Base-by-base conservation (phyloP, 2,797 vertebrate species). In the Mormyrops boulengeri region DNA sequence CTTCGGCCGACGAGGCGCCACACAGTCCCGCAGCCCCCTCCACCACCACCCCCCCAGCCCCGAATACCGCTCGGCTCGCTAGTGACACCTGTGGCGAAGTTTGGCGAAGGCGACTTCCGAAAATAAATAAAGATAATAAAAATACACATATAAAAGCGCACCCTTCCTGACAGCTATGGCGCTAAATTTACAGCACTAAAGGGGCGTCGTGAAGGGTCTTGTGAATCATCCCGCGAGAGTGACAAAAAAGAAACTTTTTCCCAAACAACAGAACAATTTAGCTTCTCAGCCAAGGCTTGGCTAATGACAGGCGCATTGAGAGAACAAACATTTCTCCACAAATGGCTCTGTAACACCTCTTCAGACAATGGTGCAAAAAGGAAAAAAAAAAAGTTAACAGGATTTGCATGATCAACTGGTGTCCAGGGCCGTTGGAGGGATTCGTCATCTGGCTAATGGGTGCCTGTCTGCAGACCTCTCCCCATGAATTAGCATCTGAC, bases 211-310 rank as follows among this genome's bases (percentile, higher is more conserved):
- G 89, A 34, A 50, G 80, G 52, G 38, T 87, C 84, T 30, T 57
- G 85, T 26, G 22, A 50, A 87, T 41, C 62, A 55, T 53, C 77
- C 53, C 11, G 11, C 17, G 11, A 87, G 26, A 85, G 82, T 26
- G 84, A 88, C 19, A 22, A 88, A 89, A 88, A 85, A n/a, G 34
- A 73, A 90, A 50, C 53, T 60, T 55, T 85, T 90, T 91, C 2
- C 85, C 87, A 57, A 89, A 89, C 53, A 66, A 73, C 34, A 49
- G 55, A 84, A 86, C 88, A 77, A 55, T 73, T 85, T 87, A 66
- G 60, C 84, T 44, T 50, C 90, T 14, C 8, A 5, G 77, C 88
- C 87, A 26, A 41, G 73, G 30, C 85, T 50, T 50, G 50, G 69
- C 87, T 66, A 47, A 52, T 90, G 87, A 90, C 66, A 66, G 80